Base-by-base conservation (phyloP, 1,140 invertebrate genomes). In the Bombus vancouverensis region DNA sequence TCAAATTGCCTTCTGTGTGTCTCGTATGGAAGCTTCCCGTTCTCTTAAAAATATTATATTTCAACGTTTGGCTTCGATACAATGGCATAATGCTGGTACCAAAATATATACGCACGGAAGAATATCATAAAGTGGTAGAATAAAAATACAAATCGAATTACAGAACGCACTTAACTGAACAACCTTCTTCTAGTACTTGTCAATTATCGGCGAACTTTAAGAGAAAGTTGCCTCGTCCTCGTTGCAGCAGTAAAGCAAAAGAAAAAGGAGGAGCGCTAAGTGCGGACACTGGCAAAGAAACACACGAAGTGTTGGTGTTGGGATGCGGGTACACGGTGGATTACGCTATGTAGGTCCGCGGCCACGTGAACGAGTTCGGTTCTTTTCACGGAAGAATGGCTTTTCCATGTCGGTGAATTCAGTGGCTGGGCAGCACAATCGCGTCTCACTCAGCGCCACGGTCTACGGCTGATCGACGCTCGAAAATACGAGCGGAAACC, bases 331-430 rank as follows among this genome's bases (percentile, higher is more conserved):
- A 62, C 65, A 83, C 72, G 79, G 83, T 71, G 73, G 80, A 77
- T 83, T 87, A 70, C 34, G 53, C 13, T 4, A 59, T 28, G 66
- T 44, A 47, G 68, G 39, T 85, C 77, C 77, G 37, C 70, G 42
- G 47, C 74, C 39, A 74, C 76, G 71, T 68, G 76, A 85, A 91
- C 85, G 76, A 85, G 65, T 91, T 83, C 85, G 81, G 47, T 88
- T 86, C 89, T 81, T 90, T 90, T 92, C 89, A 92, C 91, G 85
- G 91, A 92, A 94, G 91, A 94, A 94, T 94, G 93, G 92, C 92
- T 93, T 94, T 94, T 94, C 90, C 93, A 88, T 93, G 93, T 94
- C 92, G 89, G 79, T 89, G 90, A 89, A 91, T 86, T 89, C 89
- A 87, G 87, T 86, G 90, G 91, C 88, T 87, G 65, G 81, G 42